A percentile compares a stretch with the other conserved stretches of the same genome.
Evolutionary conservation across 2,113 vertebrate species (phyloP).

Genomic region (Aegypius monachus): DNA sequence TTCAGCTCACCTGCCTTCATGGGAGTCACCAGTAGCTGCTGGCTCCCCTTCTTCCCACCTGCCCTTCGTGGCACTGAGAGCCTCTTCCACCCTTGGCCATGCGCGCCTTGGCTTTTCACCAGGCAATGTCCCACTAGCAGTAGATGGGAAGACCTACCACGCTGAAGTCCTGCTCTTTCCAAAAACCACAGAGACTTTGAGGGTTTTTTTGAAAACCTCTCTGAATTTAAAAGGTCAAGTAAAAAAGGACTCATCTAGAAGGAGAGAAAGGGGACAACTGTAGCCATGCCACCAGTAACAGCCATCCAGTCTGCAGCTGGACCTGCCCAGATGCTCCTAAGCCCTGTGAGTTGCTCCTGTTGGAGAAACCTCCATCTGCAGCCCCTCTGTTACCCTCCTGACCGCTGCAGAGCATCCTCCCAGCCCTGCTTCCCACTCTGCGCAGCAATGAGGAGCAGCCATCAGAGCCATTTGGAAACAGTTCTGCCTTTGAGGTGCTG

Average conservation of each 20-base stretch:
- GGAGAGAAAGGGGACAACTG: not conserved
- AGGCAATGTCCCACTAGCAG: not conserved
- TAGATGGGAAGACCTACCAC: not conserved
- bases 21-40: not conserved
- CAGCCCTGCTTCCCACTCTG: not conserved
- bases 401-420: not conserved
- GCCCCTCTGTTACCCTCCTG: not conserved
- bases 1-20: not conserved
- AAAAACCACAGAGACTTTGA: not conserved
- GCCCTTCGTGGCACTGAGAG: fast-evolving
- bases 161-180: not conserved
- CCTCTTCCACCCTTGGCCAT: not conserved
- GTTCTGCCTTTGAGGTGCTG: not conserved
- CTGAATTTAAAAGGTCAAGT: not conserved
- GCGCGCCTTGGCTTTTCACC: not conserved
- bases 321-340: not conserved
- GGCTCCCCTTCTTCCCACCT: not conserved
- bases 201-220: not conserved
- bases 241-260: not conserved
- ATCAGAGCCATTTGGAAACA: not conserved
- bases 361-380: not conserved
- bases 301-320: not conserved
- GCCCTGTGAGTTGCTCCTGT: not conserved
- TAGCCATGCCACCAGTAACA: not conserved
- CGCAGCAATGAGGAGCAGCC: not conserved